Conservation (phyloP, 2,113 vertebrate species). For the Ceyx cyanopectus region DNA sequence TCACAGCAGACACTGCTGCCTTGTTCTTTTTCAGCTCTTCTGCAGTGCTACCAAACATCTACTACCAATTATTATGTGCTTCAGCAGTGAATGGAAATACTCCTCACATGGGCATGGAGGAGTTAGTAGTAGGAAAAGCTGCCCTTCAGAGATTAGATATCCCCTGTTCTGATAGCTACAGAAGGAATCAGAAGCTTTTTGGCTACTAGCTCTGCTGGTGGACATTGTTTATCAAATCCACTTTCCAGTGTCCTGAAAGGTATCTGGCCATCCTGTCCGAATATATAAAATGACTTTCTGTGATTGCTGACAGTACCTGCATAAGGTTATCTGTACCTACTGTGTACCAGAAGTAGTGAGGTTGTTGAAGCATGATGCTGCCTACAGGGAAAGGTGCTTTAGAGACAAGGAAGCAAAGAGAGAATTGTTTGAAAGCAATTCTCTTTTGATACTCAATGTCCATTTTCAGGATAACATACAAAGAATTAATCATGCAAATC, state of each 20-base stretch:
- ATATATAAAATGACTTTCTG: neutral
- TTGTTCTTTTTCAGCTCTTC: neutral
- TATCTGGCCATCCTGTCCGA: neutral
- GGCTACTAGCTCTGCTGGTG: neutral
- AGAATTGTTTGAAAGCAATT: conserved; percentile 9
- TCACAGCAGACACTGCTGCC: neutral
- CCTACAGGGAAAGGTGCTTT: conserved; percentile 26
- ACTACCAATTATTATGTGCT: neutral
- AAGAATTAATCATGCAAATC: conserved; percentile 64
- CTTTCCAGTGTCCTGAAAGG: neutral
- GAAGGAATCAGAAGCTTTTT: neutral
- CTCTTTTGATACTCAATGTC: conserved; percentile 19
- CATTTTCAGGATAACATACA: conserved; percentile 9
- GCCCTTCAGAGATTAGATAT: neutral
- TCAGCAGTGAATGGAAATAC: neutral
- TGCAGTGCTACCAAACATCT: neutral
- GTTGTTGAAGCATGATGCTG: neutral
- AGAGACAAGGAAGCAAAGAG: conserved; percentile 18
- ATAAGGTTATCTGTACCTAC: neutral
- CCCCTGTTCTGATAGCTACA: neutral
- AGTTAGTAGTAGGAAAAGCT: neutral
- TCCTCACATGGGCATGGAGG: neutral
- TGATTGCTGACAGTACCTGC: neutral
- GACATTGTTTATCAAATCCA: neutral
- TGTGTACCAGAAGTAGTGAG: neutral